These are phyloP conservation scores for Cichladusa arquata DNA, from an alignment of 2,113 vertebrate genomes.

Conservation along the genomic window DNA sequence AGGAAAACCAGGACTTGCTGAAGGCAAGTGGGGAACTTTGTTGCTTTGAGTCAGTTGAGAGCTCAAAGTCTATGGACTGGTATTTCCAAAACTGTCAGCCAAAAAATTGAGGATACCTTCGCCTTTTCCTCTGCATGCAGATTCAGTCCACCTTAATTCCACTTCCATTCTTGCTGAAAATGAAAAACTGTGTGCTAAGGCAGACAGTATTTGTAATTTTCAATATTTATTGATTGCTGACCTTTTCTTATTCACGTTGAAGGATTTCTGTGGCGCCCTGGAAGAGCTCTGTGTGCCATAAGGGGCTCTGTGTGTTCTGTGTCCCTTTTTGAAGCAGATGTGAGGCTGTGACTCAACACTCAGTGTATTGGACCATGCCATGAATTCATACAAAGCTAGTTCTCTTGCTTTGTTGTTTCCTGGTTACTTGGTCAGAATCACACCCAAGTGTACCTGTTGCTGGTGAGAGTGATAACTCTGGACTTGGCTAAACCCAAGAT, in stretches of 20 bases:
- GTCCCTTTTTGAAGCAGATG: background rate
- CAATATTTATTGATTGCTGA: background rate
- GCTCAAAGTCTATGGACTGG: background rate
- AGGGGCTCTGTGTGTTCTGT: background rate
- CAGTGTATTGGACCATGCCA: rapidly evolving
- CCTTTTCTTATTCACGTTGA: background rate
- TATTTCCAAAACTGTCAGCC: background rate
- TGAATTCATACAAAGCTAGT: background rate
- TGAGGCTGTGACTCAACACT: background rate
- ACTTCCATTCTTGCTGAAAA: background rate
- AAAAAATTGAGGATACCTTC: background rate
- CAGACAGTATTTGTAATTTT: background rate
- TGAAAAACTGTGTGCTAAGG: background rate
- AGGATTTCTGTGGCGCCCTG: background rate
- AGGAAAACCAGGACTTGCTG: background rate
- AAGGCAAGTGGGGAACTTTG: background rate
- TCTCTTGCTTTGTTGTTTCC: background rate
- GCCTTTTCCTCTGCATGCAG: background rate
- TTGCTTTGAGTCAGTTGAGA: background rate
- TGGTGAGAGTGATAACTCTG: background rate
- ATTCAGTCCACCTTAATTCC: background rate
- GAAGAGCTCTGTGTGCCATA: background rate
- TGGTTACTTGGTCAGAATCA: background rate
- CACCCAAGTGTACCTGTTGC: rapidly evolving
- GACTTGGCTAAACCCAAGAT: background rate